Evolutionary conservation across 2,797 vertebrate species (phyloP).

Genomic region (Mormyrops attenuatus): DNA sequence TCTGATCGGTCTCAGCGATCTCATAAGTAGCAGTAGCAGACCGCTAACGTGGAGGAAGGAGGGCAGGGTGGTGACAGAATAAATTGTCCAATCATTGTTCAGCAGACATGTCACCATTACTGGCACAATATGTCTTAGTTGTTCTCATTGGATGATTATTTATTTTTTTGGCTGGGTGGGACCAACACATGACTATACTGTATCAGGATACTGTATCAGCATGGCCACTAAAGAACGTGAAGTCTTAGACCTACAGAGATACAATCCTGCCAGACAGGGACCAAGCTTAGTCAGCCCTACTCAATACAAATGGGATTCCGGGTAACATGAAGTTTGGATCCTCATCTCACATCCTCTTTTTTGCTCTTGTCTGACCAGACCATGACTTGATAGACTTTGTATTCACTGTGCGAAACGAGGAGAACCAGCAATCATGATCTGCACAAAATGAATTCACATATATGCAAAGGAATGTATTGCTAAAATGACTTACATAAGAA

Average conservation of each 20-base stretch:
- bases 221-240: background rate
- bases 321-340: background rate
- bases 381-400: background rate
- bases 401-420: background rate
- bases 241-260: background rate
- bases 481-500: background rate
- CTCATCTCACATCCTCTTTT: background rate
- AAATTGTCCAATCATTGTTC: background rate
- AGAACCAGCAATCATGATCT: background rate
- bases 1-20: background rate
- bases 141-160: background rate
- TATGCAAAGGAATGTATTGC: background rate
- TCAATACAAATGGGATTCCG: background rate
- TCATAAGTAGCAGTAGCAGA: background rate
- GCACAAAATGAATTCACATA: background rate
- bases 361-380: background rate
- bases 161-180: background rate
- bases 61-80: background rate
- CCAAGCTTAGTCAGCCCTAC: background rate
- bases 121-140: background rate
- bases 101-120: background rate
- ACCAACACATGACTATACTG: background rate
- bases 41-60: background rate
- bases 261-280: background rate
- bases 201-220: background rate